phyloP scores from a whole-genome alignment of 2,888 invertebrate genomes.

The Cheilosia urbana region DNA sequence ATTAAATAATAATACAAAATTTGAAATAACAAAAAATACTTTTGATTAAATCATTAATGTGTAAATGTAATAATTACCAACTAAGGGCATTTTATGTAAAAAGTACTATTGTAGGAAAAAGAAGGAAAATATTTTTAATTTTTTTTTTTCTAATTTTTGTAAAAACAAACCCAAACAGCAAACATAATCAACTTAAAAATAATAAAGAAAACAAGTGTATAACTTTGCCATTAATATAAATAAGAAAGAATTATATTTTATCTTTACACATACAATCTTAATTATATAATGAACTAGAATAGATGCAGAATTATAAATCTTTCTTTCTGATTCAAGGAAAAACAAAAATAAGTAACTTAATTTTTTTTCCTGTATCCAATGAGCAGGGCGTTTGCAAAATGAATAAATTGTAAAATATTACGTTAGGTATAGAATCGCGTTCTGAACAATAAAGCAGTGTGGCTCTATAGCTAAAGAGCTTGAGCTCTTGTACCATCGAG shows the following conservation, averaged over 20 bases:
- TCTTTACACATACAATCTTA: conserved; percentile 42
- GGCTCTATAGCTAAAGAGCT: too few species aligned
- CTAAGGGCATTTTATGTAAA: conserved; percentile 68
- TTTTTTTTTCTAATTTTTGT: conserved; percentile 24
- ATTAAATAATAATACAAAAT: conserved; percentile 43
- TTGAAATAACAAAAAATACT: conserved; percentile 58
- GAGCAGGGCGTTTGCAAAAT: conserved; percentile 38
- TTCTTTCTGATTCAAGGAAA: conserved; percentile 48
- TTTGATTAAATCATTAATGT: conserved; percentile 75
- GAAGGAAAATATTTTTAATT: conserved; percentile 21
- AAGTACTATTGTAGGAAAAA: conserved; percentile 63
- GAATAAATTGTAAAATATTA: background rate
- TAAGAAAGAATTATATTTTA: conserved; percentile 47
- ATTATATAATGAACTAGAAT: conserved; percentile 49
- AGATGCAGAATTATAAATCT: conserved; percentile 54
- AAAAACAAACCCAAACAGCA: conserved; percentile 39
- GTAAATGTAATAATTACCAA: conserved; percentile 73
- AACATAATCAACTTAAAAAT: conserved; percentile 50
- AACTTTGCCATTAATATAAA: conserved; percentile 65
- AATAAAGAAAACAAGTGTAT: conserved; percentile 36
- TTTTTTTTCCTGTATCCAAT: conserved; percentile 21
- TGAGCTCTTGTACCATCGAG: too few species aligned
- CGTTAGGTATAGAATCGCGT: too few species aligned
- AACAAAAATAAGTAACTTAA: conserved; percentile 58
- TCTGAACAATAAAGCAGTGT: too few species aligned